Percentiles rank a stretch among this genome's conserved stretches.
These are phyloP conservation scores for Asarcornis scutulata DNA, from an alignment of 2,113 vertebrate species.

Conservation along the genomic window DNA sequence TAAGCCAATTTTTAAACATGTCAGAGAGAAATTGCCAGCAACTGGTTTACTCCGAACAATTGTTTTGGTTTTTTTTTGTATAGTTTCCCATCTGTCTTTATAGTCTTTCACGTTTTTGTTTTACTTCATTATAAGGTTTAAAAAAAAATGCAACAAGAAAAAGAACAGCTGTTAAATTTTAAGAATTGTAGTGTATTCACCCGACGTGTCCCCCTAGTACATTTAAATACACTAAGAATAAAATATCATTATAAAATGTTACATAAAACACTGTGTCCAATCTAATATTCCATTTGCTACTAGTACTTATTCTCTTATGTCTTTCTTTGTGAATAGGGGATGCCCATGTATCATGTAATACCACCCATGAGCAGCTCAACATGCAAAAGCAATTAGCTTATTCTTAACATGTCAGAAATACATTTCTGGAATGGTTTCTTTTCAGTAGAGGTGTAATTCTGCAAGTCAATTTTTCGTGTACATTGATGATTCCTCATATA, in stretches of 20 bases:
- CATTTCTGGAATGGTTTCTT: not conserved
- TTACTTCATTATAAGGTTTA: not conserved
- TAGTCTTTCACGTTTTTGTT: not conserved
- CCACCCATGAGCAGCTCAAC: not conserved
- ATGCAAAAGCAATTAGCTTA: not conserved
- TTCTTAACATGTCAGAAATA: not conserved
- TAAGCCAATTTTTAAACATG: not conserved
- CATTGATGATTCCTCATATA: not conserved
- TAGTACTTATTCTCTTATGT: not conserved
- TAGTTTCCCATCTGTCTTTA: not conserved
- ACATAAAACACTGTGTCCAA: not conserved
- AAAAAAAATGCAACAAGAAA: not conserved
- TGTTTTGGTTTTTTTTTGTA: not conserved
- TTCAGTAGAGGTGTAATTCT: not conserved
- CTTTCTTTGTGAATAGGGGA: not conserved
- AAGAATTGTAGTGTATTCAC: fast-evolving
- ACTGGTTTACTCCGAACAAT: not conserved
- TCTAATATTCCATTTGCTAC: not conserved
- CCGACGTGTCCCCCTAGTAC: fast-evolving
- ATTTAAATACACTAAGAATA: not conserved
- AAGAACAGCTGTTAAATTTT: not conserved
- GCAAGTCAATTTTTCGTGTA: not conserved
- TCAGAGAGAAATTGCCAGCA: not conserved
- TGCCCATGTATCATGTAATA: not conserved
- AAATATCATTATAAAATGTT: not conserved